Evolutionary conservation across 2,113 vertebrate species (phyloP), one percentile per base, ranked within the genome.

Genomic region (Salvelinus fontinalis): DNA sequence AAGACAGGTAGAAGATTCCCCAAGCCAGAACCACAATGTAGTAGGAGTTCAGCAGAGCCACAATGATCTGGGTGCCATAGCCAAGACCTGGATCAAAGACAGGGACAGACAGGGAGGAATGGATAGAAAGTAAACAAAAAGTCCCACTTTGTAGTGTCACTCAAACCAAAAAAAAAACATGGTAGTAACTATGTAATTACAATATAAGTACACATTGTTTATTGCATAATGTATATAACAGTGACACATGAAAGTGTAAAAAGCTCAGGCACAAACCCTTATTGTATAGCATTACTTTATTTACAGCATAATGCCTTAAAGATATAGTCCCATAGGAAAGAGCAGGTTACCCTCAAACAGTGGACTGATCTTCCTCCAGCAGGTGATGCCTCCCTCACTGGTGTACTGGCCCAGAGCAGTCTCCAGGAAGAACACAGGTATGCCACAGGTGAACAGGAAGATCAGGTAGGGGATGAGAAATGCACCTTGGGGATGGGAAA

Each of bases 381-480:
- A 95, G 0, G 97, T 98, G 73, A 98, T 79, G 3, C 96, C 95
- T 72, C 97, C 97, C 83, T 98, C 88, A 68, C 95, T 97, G 9
- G 97, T 99, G 86, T 93, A 98, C 91, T 99, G 97, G 4, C 97
- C 97, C 83, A 99, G 92, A 0, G 96, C 95, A 0, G 93, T 95
- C 93, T 99, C 97, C 91, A 99, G 78, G 78, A 97, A 88, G 88
- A 99, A 99, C 70, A 98, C 87, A 0, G 97, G 97, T 66, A 99
- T 95, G 18, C 97, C 97, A 0, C 97, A 99, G 78, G 95, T 95
- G 81, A 98, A 95, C 71, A 99, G 95, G 89, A 98, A 99, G 85
- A 98, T 96, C 88, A 99, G 89, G 89, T 99, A 99, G 22, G 97
- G 97, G 82, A 99, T 97, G 84, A 99, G 95, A 90, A 98, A 98